A percentile compares a stretch with the other conserved stretches of the same genome.
These are phyloP conservation scores for Danaus chrysippus DNA, from an alignment of 2,888 invertebrate species.

Conservation along the genomic window DNA sequence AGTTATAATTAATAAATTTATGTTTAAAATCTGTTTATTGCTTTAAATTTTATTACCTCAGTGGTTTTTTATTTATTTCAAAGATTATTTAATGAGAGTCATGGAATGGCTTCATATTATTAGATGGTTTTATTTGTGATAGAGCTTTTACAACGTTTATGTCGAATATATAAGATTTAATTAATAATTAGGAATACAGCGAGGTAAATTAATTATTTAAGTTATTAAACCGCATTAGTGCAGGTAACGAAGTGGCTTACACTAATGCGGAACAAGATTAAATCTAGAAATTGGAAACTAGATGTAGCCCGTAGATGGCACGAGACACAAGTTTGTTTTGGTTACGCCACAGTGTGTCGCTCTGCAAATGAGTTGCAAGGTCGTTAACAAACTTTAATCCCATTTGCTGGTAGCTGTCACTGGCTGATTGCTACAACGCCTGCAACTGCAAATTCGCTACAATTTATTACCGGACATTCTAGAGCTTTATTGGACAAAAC, in stretches of 20 bases:
- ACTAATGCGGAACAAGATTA: conserved; percentile 45
- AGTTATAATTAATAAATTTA: too few relatives aligned
- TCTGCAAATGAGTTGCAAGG: conserved; percentile 67
- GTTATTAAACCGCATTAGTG: conserved; percentile 28
- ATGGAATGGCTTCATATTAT: too few relatives aligned
- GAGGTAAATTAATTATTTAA: conserved; percentile 10
- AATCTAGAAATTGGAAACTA: conserved; percentile 52
- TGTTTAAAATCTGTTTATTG: too few relatives aligned
- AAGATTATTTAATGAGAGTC: too few relatives aligned
- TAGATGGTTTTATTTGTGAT: too few relatives aligned
- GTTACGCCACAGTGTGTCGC: conserved; percentile 59
- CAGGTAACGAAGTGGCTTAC: conserved; percentile 25
- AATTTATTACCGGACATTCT: conserved; percentile 53
- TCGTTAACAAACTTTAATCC: conserved; percentile 75
- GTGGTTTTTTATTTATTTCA: too few relatives aligned
- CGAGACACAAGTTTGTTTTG: conserved; percentile 37
- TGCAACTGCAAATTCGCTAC: conserved; percentile 55
- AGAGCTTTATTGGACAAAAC: conserved; percentile 43
- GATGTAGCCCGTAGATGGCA: conserved; percentile 42
- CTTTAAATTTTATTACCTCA: too few relatives aligned
- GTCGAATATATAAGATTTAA: too few relatives aligned
- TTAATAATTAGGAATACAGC: not conserved
- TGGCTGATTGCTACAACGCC: conserved; percentile 41
- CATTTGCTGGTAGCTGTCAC: conserved; percentile 61
- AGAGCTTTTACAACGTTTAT: too few relatives aligned